Evolutionary conservation across 2,888 invertebrate species (phyloP).

Genomic region (Sarcophaga caerulescens): DNA sequence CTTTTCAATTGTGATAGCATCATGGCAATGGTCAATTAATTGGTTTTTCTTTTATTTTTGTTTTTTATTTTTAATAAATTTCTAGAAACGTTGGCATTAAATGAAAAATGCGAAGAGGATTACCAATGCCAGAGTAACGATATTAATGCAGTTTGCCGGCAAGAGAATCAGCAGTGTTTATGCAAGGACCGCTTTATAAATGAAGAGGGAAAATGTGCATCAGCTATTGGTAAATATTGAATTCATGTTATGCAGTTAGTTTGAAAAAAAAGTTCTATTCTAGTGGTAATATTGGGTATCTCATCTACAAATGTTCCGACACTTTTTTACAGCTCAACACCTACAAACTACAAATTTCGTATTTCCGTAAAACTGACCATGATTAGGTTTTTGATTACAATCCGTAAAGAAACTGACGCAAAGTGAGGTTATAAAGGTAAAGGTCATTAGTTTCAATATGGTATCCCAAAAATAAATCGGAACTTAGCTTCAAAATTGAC

Average conservation of each 20-base stretch:
- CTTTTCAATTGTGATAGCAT: constrained; percentile 14
- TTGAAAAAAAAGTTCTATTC: background rate
- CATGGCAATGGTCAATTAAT: background rate
- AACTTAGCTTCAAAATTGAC: too few species aligned
- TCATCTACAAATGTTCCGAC: too few species aligned
- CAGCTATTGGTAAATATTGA: constrained; percentile 74
- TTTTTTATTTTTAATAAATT: background rate
- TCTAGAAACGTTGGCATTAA: constrained; percentile 71
- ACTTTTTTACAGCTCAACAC: too few species aligned
- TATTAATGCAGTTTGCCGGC: constrained; percentile 73
- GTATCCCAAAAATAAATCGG: too few species aligned
- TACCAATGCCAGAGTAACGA: constrained; percentile 74
- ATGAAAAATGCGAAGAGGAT: constrained; percentile 73
- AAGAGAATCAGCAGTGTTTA: constrained; percentile 69
- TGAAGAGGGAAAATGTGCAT: constrained; percentile 72
- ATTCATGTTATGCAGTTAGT: too few species aligned
- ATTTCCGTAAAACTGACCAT: too few species aligned
- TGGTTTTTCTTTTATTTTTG: background rate
- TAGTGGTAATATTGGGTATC: background rate
- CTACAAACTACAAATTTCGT: too few species aligned
- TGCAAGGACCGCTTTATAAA: constrained; percentile 73
- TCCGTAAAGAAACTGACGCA: too few species aligned
- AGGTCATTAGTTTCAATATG: too few species aligned
- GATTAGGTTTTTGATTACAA: too few species aligned
- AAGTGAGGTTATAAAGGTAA: too few species aligned